phyloP scores from a whole-genome alignment of 1,140 invertebrate species.

The Antheraea mylitta region DNA sequence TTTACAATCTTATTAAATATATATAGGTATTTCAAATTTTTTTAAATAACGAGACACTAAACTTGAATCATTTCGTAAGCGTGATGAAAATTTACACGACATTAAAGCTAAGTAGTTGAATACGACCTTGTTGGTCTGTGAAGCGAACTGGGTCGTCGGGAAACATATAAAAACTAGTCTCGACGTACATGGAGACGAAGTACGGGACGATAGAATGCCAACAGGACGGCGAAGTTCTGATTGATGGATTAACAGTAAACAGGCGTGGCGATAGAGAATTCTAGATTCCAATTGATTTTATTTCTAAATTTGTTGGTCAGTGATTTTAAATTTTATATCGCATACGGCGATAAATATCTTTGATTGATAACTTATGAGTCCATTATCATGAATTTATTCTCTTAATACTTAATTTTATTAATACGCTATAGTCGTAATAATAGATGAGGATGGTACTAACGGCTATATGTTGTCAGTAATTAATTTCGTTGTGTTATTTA shows the following conservation, averaged over 20 bases:
- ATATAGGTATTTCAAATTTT: too few species aligned
- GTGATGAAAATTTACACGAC: neutral
- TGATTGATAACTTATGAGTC: neutral
- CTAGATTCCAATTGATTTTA: slow-evolving; percentile 29
- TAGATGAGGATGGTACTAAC: too few species aligned
- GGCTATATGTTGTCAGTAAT: too few species aligned
- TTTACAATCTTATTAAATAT: too few species aligned
- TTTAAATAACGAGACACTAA: too few species aligned
- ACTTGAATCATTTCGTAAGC: neutral
- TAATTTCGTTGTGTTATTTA: too few species aligned
- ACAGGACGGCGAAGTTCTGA: slow-evolving; percentile 45
- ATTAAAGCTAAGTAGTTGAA: slow-evolving; percentile 18
- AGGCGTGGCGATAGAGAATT: slow-evolving; percentile 31
- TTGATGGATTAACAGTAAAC: slow-evolving; percentile 65
- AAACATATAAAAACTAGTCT: slow-evolving; percentile 63
- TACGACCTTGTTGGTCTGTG: slow-evolving; percentile 58
- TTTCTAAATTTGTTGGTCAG: slow-evolving; percentile 31
- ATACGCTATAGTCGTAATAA: too few species aligned
- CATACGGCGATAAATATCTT: neutral
- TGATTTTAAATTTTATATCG: slow-evolving; percentile 23
- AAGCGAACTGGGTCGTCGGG: slow-evolving; percentile 41
- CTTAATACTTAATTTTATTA: neutral
- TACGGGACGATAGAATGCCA: slow-evolving; percentile 42
- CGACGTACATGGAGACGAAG: slow-evolving; percentile 54
- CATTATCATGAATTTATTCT: neutral